Conservation (phyloP, 1,140 invertebrate genomes). For the Stratiolaelaps scimitus region DNA sequence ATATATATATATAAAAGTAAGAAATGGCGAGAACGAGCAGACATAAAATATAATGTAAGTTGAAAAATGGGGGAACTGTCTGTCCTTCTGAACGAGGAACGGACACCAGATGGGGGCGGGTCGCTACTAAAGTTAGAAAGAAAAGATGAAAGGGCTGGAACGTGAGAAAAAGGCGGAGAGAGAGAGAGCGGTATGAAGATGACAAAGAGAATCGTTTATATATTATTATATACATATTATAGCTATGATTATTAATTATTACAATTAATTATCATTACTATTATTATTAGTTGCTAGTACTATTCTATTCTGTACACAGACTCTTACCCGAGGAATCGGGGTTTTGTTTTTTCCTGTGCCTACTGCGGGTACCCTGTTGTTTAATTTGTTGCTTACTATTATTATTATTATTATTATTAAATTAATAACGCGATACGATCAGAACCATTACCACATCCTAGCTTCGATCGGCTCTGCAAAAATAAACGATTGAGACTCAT, state of each 20-base stretch:
- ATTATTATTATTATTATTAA: conserved; percentile 7
- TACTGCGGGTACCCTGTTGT: background rate
- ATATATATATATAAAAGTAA: too few species aligned
- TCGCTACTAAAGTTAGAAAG: background rate
- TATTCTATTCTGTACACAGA: conserved; percentile 28
- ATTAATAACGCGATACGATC: background rate
- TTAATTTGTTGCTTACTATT: background rate
- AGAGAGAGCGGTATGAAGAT: background rate
- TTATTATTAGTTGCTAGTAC: conserved; percentile 15
- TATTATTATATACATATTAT: conserved; percentile 26
- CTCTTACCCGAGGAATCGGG: conserved; percentile 8
- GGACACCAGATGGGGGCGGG: background rate
- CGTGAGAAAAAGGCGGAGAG: background rate
- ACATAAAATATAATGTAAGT: background rate
- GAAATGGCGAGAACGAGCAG: too few species aligned
- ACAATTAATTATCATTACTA: background rate
- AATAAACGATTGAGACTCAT: background rate
- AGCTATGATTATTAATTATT: conserved; percentile 9
- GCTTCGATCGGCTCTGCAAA: background rate
- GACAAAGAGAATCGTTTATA: background rate
- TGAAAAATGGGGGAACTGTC: background rate
- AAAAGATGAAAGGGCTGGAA: too few species aligned
- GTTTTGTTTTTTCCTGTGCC: conserved; percentile 9
- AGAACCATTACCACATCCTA: background rate
- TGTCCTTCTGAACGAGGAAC: background rate